These are phyloP conservation scores for Calliscelio sp. DNA, from an alignment of 2,888 invertebrate genomes.

Conservation along the genomic window DNA sequence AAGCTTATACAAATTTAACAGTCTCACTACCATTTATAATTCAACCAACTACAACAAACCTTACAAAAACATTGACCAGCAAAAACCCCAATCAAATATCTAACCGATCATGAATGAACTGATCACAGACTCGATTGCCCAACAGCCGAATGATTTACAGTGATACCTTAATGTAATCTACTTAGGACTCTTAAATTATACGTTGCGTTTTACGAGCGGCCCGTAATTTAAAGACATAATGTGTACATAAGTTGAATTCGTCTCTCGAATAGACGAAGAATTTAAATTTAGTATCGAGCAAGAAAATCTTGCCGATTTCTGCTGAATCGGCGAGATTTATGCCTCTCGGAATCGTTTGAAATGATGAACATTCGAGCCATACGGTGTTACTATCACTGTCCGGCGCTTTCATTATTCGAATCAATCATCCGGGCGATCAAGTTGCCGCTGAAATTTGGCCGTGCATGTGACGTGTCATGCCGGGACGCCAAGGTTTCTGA, in stretches of 20 bases:
- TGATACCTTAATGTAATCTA: constrained; percentile 61
- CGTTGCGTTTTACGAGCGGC: constrained; percentile 54
- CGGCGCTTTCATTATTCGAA: constrained; percentile 39
- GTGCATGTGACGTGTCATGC: constrained; percentile 56
- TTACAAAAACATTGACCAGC: background rate
- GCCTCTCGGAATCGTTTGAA: too few relatives aligned
- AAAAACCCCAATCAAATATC: too few relatives aligned
- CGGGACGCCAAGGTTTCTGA: constrained; percentile 64
- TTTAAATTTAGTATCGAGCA: constrained; percentile 45
- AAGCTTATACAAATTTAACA: too few relatives aligned
- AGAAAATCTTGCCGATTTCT: constrained; percentile 36
- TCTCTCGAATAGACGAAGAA: constrained; percentile 35
- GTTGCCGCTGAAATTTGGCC: background rate
- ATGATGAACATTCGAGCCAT: too few relatives aligned
- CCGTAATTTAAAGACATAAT: constrained; percentile 60
- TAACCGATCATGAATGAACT: constrained; percentile 7
- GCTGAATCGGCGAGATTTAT: too few relatives aligned
- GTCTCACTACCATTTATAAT: too few relatives aligned
- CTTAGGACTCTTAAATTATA: constrained; percentile 65
- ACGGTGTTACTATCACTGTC: background rate
- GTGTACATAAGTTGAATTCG: constrained; percentile 42
- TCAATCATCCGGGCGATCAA: constrained; percentile 38
- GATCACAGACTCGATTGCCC: constrained; percentile 8
- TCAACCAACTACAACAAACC: constrained; percentile 11
- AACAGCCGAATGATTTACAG: constrained; percentile 52